Evolutionary conservation across 2,888 invertebrate species (phyloP).

Genomic region (Pseudococcus jackbeardsleyi): DNA sequence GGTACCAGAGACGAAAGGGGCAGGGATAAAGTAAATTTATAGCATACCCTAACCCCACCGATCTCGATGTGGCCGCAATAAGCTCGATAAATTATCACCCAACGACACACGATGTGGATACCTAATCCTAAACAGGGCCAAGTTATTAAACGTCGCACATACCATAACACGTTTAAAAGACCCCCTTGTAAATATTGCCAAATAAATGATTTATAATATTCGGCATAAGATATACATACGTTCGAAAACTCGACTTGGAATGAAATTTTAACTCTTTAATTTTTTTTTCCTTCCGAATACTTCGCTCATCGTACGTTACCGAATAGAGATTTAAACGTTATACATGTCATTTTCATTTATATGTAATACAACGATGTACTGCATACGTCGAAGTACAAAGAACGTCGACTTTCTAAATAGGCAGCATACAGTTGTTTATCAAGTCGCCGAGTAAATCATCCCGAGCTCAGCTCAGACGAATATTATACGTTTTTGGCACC

Average conservation of each 20-base stretch:
- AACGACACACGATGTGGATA: background rate
- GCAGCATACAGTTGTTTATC: background rate
- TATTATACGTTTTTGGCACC: background rate
- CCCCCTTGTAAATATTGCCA: constrained; percentile 19
- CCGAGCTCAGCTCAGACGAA: background rate
- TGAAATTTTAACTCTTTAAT: background rate
- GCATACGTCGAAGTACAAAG: background rate
- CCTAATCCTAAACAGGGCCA: background rate
- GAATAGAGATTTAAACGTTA: background rate
- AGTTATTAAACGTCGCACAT: background rate
- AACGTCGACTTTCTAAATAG: background rate
- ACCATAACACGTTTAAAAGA: background rate
- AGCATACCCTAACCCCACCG: background rate
- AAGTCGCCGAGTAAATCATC: background rate
- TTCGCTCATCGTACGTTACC: background rate
- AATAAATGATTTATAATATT: constrained; percentile 7
- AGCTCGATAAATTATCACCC: background rate
- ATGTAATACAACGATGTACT: background rate
- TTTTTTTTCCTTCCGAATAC: background rate
- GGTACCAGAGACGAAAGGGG: background rate
- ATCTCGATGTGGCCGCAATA: background rate
- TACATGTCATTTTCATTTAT: background rate
- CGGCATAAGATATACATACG: background rate
- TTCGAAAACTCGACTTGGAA: background rate
- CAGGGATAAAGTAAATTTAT: background rate